Evolutionary conservation across 2,888 invertebrate species (phyloP), one percentile per base, ranked within the genome.

Genomic region (Idaea aversata): DNA sequence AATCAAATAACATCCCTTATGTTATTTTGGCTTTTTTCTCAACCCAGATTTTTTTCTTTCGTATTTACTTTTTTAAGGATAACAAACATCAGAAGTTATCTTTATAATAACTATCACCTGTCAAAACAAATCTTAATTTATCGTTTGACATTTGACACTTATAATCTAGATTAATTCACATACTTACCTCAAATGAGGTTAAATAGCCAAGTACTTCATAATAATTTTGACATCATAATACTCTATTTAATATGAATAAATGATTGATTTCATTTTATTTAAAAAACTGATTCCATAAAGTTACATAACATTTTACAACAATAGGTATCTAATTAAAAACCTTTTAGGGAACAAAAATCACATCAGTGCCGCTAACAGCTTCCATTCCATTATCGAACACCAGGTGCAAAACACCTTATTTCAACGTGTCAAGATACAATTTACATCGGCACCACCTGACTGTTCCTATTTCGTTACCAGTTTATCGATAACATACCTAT

Each of bases 401-500:
- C 60, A 61, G 36, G 34, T 61, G 59, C n/a, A 38, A 25, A 16
- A 38, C 34, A 61, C 13, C 62, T 16, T 62, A 62, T 60, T 47
- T 25, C 65, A 57, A 61, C 57, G 15, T 34, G 60, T 57, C 65
- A 65, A 61, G 66, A 34, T 59, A 25, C n/a, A 57, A 35, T 13
- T 59, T 60, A 57, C 15, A 34, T 34, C 16, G 34, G 35, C 61
- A 57, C 57, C 62, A 61, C 59, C 63, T 63, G 65, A 65, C 60
- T 59, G 38, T 61, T 16, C 38, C 61, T 61, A 61, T 47, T 78
- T 69, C 69, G 64, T 74, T 73, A 75, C 75, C 74, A 77, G 78
- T 83, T 84, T 81, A 83, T 81, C 84, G 79, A 77, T 81, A 79
- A 74, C 79, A 83, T 80, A 80, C 70, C 70, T 72, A 69, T 78